Evolutionary conservation across 2,888 invertebrate genomes (phyloP), one percentile per base, ranked within the genome.

Genomic region (Ormyrus rosae): DNA sequence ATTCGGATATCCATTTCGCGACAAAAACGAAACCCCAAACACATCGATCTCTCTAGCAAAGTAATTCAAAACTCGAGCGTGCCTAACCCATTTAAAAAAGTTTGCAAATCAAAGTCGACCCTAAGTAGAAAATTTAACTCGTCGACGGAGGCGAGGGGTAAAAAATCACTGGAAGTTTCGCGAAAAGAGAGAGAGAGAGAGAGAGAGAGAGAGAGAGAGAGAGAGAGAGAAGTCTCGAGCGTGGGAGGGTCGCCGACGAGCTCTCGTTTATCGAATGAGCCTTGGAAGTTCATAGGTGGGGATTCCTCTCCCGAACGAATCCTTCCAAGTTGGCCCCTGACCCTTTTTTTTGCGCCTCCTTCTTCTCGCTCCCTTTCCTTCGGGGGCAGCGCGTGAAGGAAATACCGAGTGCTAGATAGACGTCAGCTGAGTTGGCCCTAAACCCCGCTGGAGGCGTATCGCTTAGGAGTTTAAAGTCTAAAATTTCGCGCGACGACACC

Each of bases 251-350:
- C 19, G 53, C n/a, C 48, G 48, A 50, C 60, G 53, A 58, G 46
- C 46, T 58, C 48, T 10, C 55, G 34, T 74, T 8, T 50, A 73
- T 63, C 64, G 64, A 72, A 34, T 19, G 53, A 71, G 72, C 45
- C 60, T 65, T 50, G 75, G 50, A 60, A 68, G 45, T 75, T 68
- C 65, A 50, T 65, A 34, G 34, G 6, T 34, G 68, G 67, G 45
- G 67, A 75, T 65, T 45, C 61, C 34, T 63, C 19, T 5, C 8
- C 19, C 34, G 6, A n/a, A 19, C 50, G 58, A 80, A 71, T 70
- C 70, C 71, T 63, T 72, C 80, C 72, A 72, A 65, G 61, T 80
- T 65, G 9, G 46, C 67, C 58, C 50, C 68, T 65, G 70, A 75
- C 61, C 63, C 71, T 48, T 53, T 65, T 60, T 60, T 45, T 19